These are phyloP conservation scores for Neosilurus hyrtlii DNA, from an alignment of 2,797 vertebrate species.

Conservation along the genomic window DNA sequence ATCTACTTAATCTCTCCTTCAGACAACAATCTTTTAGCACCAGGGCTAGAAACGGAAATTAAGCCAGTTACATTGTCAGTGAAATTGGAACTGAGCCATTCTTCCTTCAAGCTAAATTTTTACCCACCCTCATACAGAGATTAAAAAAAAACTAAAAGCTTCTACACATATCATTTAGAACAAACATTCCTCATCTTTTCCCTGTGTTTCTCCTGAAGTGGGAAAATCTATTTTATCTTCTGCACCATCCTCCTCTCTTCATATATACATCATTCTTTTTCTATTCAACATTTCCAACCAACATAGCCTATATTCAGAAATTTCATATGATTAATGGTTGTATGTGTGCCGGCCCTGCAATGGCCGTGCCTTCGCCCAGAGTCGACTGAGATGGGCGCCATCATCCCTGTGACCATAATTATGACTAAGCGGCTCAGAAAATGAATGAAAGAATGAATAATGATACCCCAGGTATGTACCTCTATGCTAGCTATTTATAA, in stretches of 20 bases:
- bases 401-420: no score
- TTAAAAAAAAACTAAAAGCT: constrained; percentile 6
- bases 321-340: no score
- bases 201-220: background rate
- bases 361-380: no score
- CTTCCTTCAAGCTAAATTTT: background rate
- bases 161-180: background rate
- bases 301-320: background rate
- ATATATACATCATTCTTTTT: background rate
- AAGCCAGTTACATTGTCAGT: background rate
- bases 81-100: background rate
- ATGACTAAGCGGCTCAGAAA: no score
- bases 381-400: no score
- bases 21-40: background rate
- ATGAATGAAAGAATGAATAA: no score
- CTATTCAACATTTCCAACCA: background rate
- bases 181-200: background rate
- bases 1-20: background rate
- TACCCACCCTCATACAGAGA: background rate
- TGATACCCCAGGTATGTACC: no score
- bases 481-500: background rate
- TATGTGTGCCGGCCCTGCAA: no score
- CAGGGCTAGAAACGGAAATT: background rate
- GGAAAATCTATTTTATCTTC: background rate
- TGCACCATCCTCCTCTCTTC: background rate